These are phyloP conservation scores for Mallateleia sp. DNA, from an alignment of 2,888 invertebrate species.

Conservation along the genomic window DNA sequence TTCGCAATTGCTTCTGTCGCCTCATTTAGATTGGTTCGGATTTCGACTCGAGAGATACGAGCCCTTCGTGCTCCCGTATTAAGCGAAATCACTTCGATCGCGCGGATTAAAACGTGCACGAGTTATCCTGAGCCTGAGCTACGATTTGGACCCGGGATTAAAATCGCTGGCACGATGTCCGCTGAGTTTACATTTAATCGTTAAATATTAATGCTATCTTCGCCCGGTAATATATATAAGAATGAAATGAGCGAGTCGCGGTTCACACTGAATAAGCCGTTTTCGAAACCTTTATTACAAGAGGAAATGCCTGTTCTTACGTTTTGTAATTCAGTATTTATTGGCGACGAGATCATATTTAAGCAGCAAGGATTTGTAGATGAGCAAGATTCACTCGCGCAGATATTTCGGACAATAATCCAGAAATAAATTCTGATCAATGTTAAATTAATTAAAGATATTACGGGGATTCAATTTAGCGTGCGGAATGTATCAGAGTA, in stretches of 20 bases:
- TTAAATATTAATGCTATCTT: slow-evolving; percentile 68
- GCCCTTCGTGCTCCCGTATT: slow-evolving; percentile 45
- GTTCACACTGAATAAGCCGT: slow-evolving; percentile 7
- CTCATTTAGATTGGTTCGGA: slow-evolving; percentile 29
- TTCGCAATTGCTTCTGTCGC: slow-evolving; percentile 61
- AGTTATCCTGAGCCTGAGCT: slow-evolving; percentile 70
- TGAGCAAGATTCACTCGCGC: neutral
- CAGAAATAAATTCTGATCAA: slow-evolving; percentile 58
- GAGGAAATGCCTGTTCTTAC: neutral
- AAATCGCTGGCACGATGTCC: slow-evolving; percentile 48
- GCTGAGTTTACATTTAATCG: slow-evolving; percentile 58
- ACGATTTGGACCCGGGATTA: slow-evolving; percentile 67
- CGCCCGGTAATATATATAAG: slow-evolving; percentile 21
- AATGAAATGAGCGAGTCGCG: neutral
- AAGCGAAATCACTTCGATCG: slow-evolving; percentile 62
- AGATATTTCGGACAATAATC: slow-evolving; percentile 39
- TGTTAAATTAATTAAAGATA: slow-evolving; percentile 61
- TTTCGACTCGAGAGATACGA: slow-evolving; percentile 34
- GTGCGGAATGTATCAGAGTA: slow-evolving; percentile 14
- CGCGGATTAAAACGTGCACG: slow-evolving; percentile 63
- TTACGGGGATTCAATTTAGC: slow-evolving; percentile 25
- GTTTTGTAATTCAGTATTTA: slow-evolving; percentile 3
- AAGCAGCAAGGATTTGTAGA: slow-evolving; percentile 6
- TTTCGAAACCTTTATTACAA: slow-evolving; percentile 17
- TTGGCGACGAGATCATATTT: neutral